These are phyloP conservation scores for Ricordea florida DNA, from an alignment of 92 coral and sea anemone species.

Conservation along the genomic window DNA sequence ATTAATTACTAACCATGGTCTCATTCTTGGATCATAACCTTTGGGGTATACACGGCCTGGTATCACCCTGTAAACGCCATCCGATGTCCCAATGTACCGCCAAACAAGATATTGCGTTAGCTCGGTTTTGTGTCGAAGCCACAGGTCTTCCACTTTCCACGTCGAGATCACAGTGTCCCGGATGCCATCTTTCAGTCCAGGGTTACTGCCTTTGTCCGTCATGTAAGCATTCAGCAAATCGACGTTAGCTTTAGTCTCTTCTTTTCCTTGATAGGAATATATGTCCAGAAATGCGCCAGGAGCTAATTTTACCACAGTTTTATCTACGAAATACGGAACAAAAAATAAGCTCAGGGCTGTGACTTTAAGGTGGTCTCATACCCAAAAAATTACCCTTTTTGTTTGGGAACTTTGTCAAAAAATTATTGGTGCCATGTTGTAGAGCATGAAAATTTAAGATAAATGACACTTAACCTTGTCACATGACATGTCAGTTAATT, in stretches of 20 bases:
- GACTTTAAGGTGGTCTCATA: no score
- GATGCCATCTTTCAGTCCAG: slow-evolving; percentile 34
- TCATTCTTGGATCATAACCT: slow-evolving; percentile 44
- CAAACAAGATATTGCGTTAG: slow-evolving; percentile 48
- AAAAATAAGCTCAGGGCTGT: neutral
- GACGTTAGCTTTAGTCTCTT: slow-evolving; percentile 23
- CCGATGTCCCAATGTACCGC: slow-evolving; percentile 54
- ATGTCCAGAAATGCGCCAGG: slow-evolving; percentile 59
- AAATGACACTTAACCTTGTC: no score
- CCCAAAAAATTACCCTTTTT: no score
- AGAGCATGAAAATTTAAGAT: no score
- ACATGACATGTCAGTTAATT: no score
- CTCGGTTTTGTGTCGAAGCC: slow-evolving; percentile 37
- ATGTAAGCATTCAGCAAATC: slow-evolving; percentile 24
- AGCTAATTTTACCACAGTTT: slow-evolving; percentile 53
- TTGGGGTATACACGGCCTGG: slow-evolving; percentile 35
- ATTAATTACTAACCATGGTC: slow-evolving; percentile 33
- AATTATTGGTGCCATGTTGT: no score
- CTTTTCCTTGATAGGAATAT: slow-evolving; percentile 31
- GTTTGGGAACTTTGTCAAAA: no score
- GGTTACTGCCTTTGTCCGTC: slow-evolving; percentile 7
- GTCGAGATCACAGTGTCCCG: slow-evolving; percentile 50
- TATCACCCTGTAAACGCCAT: slow-evolving; percentile 30
- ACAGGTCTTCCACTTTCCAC: slow-evolving; percentile 45
- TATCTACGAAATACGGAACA: neutral